A percentile compares a stretch with the other conserved stretches of the same genome.
Conservation (phyloP, 2,797 vertebrate species). For the Eulemur albifrons region DNA sequence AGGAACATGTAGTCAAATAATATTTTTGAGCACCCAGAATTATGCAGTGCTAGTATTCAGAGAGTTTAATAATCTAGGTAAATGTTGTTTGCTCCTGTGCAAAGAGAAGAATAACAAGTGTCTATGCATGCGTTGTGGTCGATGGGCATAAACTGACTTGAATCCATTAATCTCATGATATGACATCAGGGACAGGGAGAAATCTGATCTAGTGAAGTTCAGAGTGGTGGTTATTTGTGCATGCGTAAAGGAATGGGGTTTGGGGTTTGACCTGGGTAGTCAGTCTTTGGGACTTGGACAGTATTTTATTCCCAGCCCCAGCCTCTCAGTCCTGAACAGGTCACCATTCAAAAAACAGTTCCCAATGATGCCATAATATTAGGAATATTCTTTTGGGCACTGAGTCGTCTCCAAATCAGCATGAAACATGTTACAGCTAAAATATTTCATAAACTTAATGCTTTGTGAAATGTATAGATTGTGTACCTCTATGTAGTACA, state of each 20-base stretch:
- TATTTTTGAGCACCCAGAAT: neutral
- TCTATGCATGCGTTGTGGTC: neutral
- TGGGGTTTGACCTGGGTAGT: neutral
- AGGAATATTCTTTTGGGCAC: neutral
- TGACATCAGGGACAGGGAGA: neutral
- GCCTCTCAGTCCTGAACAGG: neutral
- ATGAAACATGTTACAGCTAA: neutral
- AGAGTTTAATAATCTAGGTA: neutral
- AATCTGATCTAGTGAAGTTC: neutral
- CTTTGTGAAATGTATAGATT: neutral
- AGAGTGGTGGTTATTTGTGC: neutral
- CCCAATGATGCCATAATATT: neutral
- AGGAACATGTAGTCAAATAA: neutral
- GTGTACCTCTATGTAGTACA: neutral
- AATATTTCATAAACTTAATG: neutral
- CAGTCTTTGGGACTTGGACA: neutral
- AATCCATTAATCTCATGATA: neutral
- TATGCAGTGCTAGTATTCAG: neutral
- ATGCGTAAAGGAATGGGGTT: neutral
- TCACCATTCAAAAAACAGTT: neutral
- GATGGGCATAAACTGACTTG: neutral
- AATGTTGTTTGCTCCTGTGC: neutral
- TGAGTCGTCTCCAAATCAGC: neutral
- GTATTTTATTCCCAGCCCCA: neutral
- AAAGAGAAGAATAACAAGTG: neutral